Evolutionary conservation across 2,888 invertebrate species (phyloP), one percentile per base, ranked within the genome.

Genomic region (Pedicia rivosa): DNA sequence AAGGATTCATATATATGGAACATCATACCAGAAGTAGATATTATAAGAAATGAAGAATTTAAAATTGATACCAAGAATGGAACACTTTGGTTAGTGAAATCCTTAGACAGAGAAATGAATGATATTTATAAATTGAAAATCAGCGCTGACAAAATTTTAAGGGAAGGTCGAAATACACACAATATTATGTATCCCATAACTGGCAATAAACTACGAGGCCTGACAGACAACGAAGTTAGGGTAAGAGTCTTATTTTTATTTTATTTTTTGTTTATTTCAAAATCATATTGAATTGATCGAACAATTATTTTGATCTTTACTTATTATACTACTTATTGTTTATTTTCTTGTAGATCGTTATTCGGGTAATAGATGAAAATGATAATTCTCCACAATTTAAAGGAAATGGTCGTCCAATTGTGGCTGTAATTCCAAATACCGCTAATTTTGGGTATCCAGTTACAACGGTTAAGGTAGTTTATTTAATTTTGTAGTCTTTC

Each of bases 401-500:
- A 3, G 72, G 73, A 27, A 74, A 72, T 38, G 83, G 83, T 3
- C 65, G 78, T 22, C 86, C 87, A 1, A 70, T 86, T 44, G 74
- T 88, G 0, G 81, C 86, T 1, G 86, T 86, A 1, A 75, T 87
- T 42, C 81, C 86, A 1, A 74, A 81, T 0, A 75, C 78, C 19
- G 84, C 83, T 6, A 72, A 73, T 41, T 87, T 83, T 54, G 87
- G 86, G 2, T 79, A 82, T 53, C 78, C 81, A 53, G 77, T 87
- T 37, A 70, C 83, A 32, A 72, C 72, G 50, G 67, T 87, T 13
- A 69, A 74, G n/a, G n/a, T n/a, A n/a, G n/a, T n/a, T n/a, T n/a
- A n/a, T n/a, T n/a, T n/a, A n/a, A n/a, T n/a, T n/a, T n/a, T n/a
- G n/a, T n/a, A n/a, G n/a, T n/a, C n/a, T n/a, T n/a, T n/a, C n/a